Base-by-base conservation (phyloP, 2,888 invertebrate genomes). In the Lottia scabra region DNA sequence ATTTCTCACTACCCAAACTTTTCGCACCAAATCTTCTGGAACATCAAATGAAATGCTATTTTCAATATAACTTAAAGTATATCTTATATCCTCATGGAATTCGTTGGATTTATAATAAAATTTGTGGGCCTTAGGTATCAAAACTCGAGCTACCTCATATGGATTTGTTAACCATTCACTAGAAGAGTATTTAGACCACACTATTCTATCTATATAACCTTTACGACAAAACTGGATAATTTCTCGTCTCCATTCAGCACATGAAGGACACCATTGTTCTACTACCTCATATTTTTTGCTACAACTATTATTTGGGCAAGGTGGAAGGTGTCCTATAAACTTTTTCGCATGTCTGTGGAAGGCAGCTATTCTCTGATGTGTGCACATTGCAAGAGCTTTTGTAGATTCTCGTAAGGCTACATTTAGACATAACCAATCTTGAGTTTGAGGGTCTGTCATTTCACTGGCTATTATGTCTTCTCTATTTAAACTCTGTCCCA, bases 41-140 rank as follows among this genome's bases (percentile, higher is more conserved):
- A 75, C 71, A 2, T 56, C 65, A 8, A 76, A 46, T n/a, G 44
- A 65, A 10, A 46, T 19, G 70, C 77, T 76, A 70, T 79, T 79
- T 46, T 79, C 77, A 15, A 79, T 68, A 46, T 77, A 75, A 63
- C 76, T 76, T 4, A 79, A 67, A 10, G 71, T 46, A 38, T 70
- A 79, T 27, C 79, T 71, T 10, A 77, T 76, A 65, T 79, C 79
- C 68, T 79, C 79, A 38, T 79, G 79, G 46, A 79, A 79, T 30
- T 79, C 79, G 13, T 74, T 72, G 2, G 77, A 76, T 56, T 77
- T 79, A 66, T 76, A 79, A 44, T 79, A 79, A 15, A 79, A 75
- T 65, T 76, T 73, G 38, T 79, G 79, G 27, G 79, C 79, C 13
- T 74, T 62, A 4, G 79, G 76, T 19, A 79, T 79, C 48, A 77